phyloP scores from a whole-genome alignment of 2,888 invertebrate genomes.

The Meliscaeva auricollis region DNA sequence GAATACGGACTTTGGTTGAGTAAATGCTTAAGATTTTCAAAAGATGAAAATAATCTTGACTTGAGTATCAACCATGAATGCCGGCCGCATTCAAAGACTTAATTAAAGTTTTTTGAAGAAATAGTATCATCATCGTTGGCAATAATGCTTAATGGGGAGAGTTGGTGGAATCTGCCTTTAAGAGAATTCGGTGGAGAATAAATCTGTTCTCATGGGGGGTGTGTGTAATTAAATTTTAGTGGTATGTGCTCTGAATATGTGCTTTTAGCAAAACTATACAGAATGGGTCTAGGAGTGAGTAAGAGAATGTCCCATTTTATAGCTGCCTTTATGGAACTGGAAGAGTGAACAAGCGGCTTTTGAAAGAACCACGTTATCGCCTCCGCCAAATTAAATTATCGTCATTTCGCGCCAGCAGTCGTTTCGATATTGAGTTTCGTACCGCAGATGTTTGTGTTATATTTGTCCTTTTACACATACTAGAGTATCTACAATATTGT shows the following conservation, averaged over 20 bases:
- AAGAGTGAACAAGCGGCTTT: conserved; percentile 31
- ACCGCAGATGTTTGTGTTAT: conserved; percentile 12
- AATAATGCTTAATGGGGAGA: background rate
- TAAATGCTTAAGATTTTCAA: too few relatives aligned
- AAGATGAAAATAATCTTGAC: too few relatives aligned
- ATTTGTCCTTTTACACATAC: background rate
- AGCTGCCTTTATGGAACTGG: background rate
- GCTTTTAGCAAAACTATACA: background rate
- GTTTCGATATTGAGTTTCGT: conserved; percentile 54
- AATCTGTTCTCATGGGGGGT: conserved; percentile 43
- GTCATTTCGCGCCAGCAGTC: conserved; percentile 51
- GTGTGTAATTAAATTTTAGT: conserved; percentile 73
- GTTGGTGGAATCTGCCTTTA: background rate
- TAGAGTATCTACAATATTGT: too few relatives aligned
- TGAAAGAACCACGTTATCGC: conserved; percentile 70
- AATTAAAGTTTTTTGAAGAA: background rate
- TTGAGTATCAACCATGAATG: too few relatives aligned
- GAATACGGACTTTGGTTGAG: too few relatives aligned
- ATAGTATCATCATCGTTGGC: background rate
- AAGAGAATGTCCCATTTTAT: background rate
- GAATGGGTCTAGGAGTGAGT: background rate
- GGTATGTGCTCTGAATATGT: conserved; percentile 43
- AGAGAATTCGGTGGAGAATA: background rate
- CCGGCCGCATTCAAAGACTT: too few relatives aligned
- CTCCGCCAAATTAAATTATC: conserved; percentile 71